These are phyloP conservation scores for Tipula lateralis DNA, from an alignment of 2,888 invertebrate species.

Conservation along the genomic window DNA sequence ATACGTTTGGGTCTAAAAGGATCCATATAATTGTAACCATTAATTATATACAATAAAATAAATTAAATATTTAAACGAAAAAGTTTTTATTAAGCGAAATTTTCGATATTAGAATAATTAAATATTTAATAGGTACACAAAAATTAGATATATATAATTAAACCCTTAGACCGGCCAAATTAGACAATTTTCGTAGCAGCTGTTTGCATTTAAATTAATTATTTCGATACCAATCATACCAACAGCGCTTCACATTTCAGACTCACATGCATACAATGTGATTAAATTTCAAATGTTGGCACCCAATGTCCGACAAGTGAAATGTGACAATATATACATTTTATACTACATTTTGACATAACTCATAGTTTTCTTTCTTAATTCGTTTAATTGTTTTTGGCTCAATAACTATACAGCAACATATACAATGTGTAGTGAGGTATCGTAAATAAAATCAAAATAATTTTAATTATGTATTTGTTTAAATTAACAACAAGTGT, in stretches of 20 bases:
- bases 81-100: neutral
- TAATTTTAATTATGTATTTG: neutral
- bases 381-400: neutral
- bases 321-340: neutral
- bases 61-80: neutral
- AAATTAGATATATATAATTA: neutral
- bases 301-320: neutral
- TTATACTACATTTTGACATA: neutral
- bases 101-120: neutral
- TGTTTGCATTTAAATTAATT: neutral
- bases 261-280: neutral
- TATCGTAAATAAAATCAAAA: neutral
- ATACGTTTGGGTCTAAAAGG: neutral
- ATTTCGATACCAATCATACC: neutral
- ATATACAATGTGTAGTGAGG: neutral
- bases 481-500: neutral
- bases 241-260: neutral
- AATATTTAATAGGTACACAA: neutral
- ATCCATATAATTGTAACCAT: neutral
- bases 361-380: neutral
- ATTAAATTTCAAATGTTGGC: neutral
- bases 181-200: neutral
- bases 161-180: neutral
- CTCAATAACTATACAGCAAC: neutral
- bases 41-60: neutral